Base-by-base conservation (phyloP, 2,888 invertebrate genomes). In the Calliphora vomitoria region DNA sequence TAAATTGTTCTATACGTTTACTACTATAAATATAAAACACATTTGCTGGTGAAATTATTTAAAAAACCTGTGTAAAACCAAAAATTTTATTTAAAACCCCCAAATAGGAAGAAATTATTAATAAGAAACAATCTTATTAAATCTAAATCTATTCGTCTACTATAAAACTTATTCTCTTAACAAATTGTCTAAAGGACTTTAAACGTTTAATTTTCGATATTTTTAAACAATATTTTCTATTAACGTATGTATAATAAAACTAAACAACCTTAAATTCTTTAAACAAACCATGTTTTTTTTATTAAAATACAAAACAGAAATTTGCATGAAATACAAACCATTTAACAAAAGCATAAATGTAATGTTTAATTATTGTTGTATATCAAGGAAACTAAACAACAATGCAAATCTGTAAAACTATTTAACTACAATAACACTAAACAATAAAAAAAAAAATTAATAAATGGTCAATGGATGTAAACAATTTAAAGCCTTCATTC, bases 381-480 rank as follows among this genome's bases (percentile, higher is more conserved):
- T 74, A 62, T 71, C 47, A 66, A 58, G 74, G 44, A 75, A 71
- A 69, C 71, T 82, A 76, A 38, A n/a, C n/a, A 41, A 41, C 64
- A 55, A 74, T 8, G 5, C 76, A 76, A 62, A 15, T 8, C 18
- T 72, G 20, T 72, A 53, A 55, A 76, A 71, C 41, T 83, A 60
- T 74, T 20, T 64, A 74, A 13, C 50, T 53, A 81, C 4, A 62
- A 50, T 68, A 74, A 82, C 76, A 55, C n/a, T n/a, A 60, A 82
- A 20, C 71, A 62, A 55, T 66, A 82, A 83, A 55, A 50, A 75
- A 20, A 78, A 53, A 71, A 35, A 78, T 53, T 44, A 83, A 74
- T 85, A 71, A 85, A 85, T 85, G 85, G 80, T 85, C 75, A 81
- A 18, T 85, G 75, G 75, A 85, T 85, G 85, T 81, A 44, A 81